phyloP scores from a whole-genome alignment of 1,140 invertebrate genomes.

The Aphis craccivora region DNA sequence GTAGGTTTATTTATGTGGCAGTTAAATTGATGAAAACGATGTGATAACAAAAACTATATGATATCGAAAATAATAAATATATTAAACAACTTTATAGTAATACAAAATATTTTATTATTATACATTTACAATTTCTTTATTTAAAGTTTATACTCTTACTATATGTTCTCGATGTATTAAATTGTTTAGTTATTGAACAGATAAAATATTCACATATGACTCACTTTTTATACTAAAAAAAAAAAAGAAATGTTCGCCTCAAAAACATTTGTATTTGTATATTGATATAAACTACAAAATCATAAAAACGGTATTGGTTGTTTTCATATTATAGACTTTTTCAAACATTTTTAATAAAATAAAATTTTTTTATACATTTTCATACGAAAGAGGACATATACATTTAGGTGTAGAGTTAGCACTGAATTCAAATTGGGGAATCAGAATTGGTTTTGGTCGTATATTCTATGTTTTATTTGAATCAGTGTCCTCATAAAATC shows the following conservation, averaged over 20 bases:
- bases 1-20: too few species aligned
- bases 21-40: too few species aligned
- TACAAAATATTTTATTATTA: too few species aligned
- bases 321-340: neutral
- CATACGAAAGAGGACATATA: too few species aligned
- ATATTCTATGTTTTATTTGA: neutral
- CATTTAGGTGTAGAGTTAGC: neutral
- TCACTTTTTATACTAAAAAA: neutral
- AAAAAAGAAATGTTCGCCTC: neutral
- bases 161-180: neutral
- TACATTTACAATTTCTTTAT: too few species aligned
- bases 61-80: too few species aligned
- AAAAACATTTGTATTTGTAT: neutral
- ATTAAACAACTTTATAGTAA: too few species aligned
- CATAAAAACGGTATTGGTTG: neutral
- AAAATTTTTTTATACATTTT: neutral
- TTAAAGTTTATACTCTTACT: too few species aligned
- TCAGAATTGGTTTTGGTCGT: neutral
- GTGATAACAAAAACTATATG: too few species aligned
- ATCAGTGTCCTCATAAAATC: neutral
- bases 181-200: neutral
- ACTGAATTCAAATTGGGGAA: too few species aligned
- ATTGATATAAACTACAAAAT: neutral
- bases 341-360: neutral
- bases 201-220: neutral